Base-by-base conservation (phyloP, 30 jellyfish, hydroid and myxozoan genomes). In the Pseudorhiza aurosa region DNA sequence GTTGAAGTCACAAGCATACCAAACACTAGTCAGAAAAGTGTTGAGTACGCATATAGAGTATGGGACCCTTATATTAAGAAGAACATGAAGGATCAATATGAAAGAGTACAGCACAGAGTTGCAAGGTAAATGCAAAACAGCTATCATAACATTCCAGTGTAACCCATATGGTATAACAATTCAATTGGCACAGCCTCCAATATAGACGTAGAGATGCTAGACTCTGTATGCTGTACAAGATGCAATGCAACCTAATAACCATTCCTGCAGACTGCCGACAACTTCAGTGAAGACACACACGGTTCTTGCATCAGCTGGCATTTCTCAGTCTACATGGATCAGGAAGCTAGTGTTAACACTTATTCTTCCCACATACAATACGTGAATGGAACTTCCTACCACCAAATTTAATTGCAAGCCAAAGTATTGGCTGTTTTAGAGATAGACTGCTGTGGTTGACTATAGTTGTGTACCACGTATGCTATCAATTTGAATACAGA, bases 401-500 rank as follows among this genome's bases (percentile, higher is more conserved):
- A n/a, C n/a, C n/a, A n/a, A n/a, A n/a, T n/a, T n/a, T n/a, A n/a
- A n/a, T n/a, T n/a, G n/a, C n/a, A n/a, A n/a, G n/a, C n/a, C n/a
- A n/a, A n/a, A n/a, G n/a, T n/a, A n/a, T n/a, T n/a, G n/a, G n/a
- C n/a, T n/a, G n/a, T n/a, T n/a, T n/a, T n/a, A n/a, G n/a, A n/a
- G n/a, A n/a, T n/a, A n/a, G n/a, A n/a, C n/a, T n/a, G n/a, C 75
- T 63, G 33, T 17, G 55, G 87, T 73, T 21, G 44, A 73, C 74
- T 73, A 73, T 21, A 50, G 62, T 50, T 28, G 75, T 73, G 42
- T 70, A 71, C 84, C 84, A 70, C 55, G 53, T 46, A 45, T 70
- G 84, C 71, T 71, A 70, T 70, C 84, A 70, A 70, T 53, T 53
- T n/a, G 33, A 62, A 73, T 73, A 8, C 87, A 73, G 5, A 53